These are phyloP conservation scores for Nothobranchius furzeri DNA, from an alignment of 2,113 vertebrate species.

Conservation along the genomic window DNA sequence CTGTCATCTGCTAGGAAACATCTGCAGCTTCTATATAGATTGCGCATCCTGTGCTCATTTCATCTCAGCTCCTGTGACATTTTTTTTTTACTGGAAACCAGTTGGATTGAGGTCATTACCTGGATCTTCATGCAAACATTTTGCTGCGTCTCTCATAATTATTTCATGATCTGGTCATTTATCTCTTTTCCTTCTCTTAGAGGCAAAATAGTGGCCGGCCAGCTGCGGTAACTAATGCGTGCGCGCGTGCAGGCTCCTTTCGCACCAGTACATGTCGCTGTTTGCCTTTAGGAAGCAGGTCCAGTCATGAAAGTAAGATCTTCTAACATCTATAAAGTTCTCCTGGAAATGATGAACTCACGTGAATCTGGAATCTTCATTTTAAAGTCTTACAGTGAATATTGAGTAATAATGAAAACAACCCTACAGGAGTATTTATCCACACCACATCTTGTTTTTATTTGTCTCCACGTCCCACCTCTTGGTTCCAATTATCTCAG, in stretches of 20 bases:
- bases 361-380: background rate
- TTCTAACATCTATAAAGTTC: too few relatives aligned
- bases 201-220: too few relatives aligned
- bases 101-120: too few relatives aligned
- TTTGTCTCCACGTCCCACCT: slow-evolving; percentile 46
- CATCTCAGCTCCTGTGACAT: background rate
- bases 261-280: slow-evolving; percentile 46
- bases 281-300: slow-evolving; percentile 38
- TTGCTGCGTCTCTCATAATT: too few relatives aligned
- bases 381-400: background rate
- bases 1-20: background rate
- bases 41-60: background rate
- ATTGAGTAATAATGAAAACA: too few relatives aligned
- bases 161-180: too few relatives aligned
- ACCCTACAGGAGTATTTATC: too few relatives aligned
- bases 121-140: too few relatives aligned
- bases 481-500: slow-evolving; percentile 58
- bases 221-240: too few relatives aligned
- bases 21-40: background rate
- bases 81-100: background rate
- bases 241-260: background rate
- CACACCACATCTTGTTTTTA: slow-evolving; percentile 11
- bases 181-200: too few relatives aligned
- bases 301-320: background rate
- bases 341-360: background rate